Evolutionary conservation across 1,140 invertebrate species (phyloP).

Genomic region (Pinna nobilis): DNA sequence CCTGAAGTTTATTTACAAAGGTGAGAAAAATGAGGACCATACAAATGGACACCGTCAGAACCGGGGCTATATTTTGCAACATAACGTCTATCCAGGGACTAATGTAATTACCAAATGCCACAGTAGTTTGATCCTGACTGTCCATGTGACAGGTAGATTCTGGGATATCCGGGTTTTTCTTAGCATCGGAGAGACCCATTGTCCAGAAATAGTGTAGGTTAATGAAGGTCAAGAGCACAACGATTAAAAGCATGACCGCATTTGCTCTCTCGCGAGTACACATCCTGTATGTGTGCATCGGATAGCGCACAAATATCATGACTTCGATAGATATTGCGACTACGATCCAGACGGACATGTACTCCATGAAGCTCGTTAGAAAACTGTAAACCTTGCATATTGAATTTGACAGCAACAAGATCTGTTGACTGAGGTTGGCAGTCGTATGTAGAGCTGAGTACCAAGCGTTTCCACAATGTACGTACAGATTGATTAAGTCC

Average conservation of each 20-base stretch:
- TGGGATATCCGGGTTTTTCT: conserved; percentile 27
- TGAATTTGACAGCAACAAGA: conserved; percentile 63
- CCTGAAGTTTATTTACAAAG: neutral
- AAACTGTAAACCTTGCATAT: conserved; percentile 71
- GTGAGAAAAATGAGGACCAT: conserved; percentile 38
- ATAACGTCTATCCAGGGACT: conserved; percentile 64
- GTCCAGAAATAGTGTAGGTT: conserved; percentile 74
- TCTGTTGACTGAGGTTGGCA: conserved; percentile 49
- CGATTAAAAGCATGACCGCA: conserved; percentile 65
- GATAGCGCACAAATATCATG: conserved; percentile 61
- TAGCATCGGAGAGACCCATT: conserved; percentile 53
- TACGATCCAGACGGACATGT: conserved; percentile 68
- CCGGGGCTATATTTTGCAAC: conserved; percentile 58
- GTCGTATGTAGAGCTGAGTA: conserved; percentile 33
- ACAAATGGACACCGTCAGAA: conserved; percentile 45
- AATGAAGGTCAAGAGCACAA: conserved; percentile 66
- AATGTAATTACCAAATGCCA: conserved; percentile 57
- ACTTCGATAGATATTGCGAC: conserved; percentile 69
- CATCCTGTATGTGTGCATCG: conserved; percentile 61
- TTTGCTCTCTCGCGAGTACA: conserved; percentile 68
- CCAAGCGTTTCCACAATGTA: conserved; percentile 70
- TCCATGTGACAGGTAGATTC: conserved; percentile 36
- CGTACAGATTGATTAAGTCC: conserved; percentile 64
- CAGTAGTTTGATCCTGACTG: conserved; percentile 30
- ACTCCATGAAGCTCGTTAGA: conserved; percentile 58